phyloP scores from a whole-genome alignment of 2,113 vertebrate species.

The Gallinago media region DNA sequence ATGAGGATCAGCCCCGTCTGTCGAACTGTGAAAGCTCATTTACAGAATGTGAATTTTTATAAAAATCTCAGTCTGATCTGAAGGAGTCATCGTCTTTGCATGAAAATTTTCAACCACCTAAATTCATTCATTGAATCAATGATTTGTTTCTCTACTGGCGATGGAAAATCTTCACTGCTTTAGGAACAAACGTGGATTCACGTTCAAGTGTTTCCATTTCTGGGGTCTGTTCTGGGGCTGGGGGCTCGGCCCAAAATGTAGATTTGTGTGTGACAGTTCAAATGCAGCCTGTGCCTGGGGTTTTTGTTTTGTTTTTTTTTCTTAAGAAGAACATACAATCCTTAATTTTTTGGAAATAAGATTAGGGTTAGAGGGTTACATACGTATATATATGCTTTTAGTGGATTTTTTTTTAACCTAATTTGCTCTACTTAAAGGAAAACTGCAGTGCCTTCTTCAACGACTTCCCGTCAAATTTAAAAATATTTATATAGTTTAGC shows the following conservation, averaged over 20 bases:
- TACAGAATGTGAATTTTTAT: constrained; percentile 81
- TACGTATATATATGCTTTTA: constrained; percentile 52
- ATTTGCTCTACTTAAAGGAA: constrained; percentile 44
- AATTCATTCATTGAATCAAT: constrained; percentile 45
- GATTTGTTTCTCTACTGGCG: constrained; percentile 2
- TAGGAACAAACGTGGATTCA: neutral
- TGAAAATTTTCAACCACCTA: constrained; percentile 31
- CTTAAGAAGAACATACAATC: neutral
- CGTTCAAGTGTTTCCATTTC: constrained; percentile 25
- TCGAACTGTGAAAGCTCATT: constrained; percentile 79
- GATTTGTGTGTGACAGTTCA: neutral
- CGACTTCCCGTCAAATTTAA: neutral
- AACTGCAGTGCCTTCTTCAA: constrained; percentile 34
- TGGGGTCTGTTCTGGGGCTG: neutral
- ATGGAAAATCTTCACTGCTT: neutral
- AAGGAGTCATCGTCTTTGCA: constrained; percentile 61
- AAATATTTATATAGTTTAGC: neutral
- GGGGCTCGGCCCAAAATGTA: neutral
- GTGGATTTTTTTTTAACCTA: constrained; percentile 12
- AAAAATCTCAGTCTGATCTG: constrained; percentile 62
- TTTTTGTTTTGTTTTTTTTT: neutral
- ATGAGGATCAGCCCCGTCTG: constrained; percentile 22
- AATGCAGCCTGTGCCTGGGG: constrained; percentile 25
- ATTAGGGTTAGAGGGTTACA: constrained; percentile 35
- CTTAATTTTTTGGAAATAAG: constrained; percentile 44